phyloP scores from a whole-genome alignment of 2,113 vertebrate species.

The Oncorhynchus keta region DNA sequence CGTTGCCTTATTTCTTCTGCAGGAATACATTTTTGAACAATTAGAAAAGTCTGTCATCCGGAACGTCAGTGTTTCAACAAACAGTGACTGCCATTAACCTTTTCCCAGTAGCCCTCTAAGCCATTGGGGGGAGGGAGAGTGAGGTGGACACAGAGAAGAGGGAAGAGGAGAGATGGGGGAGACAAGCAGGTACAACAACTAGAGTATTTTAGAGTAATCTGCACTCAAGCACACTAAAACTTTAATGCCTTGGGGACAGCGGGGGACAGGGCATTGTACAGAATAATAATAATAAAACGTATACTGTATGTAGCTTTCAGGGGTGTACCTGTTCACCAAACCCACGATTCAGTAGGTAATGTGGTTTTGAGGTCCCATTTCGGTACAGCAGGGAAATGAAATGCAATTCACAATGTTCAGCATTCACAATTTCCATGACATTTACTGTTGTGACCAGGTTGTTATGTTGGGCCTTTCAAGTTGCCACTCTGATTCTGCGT shows the following conservation, averaged over 20 bases:
- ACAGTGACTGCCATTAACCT: slow-evolving; percentile 52
- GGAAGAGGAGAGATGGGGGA: too few species aligned
- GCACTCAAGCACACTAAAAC: not conserved
- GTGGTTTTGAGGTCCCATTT: too few species aligned
- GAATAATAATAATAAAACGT: not conserved
- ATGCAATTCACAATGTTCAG: too few species aligned
- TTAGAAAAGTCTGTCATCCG: slow-evolving; percentile 65
- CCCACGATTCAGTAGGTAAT: too few species aligned
- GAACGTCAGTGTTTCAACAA: slow-evolving; percentile 55
- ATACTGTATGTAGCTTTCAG: not conserved
- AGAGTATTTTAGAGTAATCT: not conserved
- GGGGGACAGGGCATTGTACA: too few species aligned
- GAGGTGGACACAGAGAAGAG: too few species aligned
- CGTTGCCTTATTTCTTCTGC: slow-evolving; percentile 32
- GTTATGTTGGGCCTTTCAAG: too few species aligned
- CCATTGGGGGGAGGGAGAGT: slow-evolving; percentile 8
- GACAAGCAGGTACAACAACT: not conserved
- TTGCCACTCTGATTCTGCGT: too few species aligned
- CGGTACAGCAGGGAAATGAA: too few species aligned
- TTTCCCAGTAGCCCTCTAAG: slow-evolving; percentile 58
- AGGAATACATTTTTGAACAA: slow-evolving; percentile 57
- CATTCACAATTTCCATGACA: too few species aligned
- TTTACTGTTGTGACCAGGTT: too few species aligned
- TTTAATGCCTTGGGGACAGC: not conserved
- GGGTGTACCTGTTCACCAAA: too few species aligned